Evolutionary conservation across 2,113 vertebrate genomes (phyloP).

Genomic region (Jaculus jaculus): DNA sequence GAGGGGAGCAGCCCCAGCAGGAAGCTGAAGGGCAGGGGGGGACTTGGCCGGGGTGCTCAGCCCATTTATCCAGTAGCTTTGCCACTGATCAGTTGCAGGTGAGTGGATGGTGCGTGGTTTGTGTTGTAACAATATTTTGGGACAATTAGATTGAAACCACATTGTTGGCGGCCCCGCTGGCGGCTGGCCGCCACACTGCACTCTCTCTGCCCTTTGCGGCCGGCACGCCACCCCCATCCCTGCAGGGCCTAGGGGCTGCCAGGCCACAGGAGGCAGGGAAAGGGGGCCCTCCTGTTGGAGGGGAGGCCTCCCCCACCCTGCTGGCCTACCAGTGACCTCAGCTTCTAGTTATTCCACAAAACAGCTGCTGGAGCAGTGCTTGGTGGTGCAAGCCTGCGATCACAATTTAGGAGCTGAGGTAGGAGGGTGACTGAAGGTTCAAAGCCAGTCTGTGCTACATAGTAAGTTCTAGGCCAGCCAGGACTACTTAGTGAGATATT

Average conservation of each 20-base stretch:
- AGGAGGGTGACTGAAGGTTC: background rate
- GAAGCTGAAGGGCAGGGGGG: background rate
- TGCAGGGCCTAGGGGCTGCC: background rate
- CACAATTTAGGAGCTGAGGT: background rate
- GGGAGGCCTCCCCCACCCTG: background rate
- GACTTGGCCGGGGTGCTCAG: background rate
- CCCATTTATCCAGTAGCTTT: conserved; percentile 71
- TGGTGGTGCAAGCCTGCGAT: background rate
- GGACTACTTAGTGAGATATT: background rate
- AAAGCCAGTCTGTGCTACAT: background rate
- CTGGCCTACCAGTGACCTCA: conserved; percentile 55
- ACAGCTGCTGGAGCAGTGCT: conserved; percentile 15
- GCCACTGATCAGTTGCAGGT: conserved; percentile 79
- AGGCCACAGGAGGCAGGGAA: background rate
- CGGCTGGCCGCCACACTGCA: conserved; percentile 27
- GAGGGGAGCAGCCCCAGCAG: background rate
- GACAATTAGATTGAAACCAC: conserved; percentile 79
- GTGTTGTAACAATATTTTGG: conserved; percentile 74
- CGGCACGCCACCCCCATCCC: background rate
- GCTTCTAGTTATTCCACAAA: conserved; percentile 33
- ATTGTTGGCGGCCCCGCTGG: conserved; percentile 62
- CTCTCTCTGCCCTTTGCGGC: conserved; percentile 57
- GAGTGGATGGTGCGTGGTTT: conserved; percentile 67
- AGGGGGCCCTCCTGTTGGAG: background rate
- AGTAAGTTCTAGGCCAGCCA: background rate